Base-by-base conservation (phyloP, 2,113 vertebrate genomes). In the Xenopus laevis region DNA sequence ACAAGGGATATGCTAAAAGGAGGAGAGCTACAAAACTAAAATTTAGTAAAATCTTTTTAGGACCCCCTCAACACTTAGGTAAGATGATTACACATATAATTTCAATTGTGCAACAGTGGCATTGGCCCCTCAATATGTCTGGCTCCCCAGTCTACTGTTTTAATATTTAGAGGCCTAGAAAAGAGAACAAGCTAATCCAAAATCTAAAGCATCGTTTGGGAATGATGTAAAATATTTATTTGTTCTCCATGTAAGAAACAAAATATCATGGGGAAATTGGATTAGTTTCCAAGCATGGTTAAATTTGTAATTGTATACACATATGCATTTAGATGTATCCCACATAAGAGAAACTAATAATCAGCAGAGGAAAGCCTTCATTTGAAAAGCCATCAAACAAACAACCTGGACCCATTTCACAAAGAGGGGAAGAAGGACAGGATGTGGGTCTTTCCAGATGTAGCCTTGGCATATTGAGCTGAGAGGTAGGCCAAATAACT, bases 371-470 rank as follows among this genome's bases (percentile, higher is more conserved):
- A 53, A 62, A 27, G 45, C 46, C 27, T 63, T 71, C 62, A 63
- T 71, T 47, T 63, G 58, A 71, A 63, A 71, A 30, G 46, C 27
- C 46, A 71, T 71, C 70, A 71, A 71, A 71, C 70, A 71, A 71
- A 71, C 60, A 52, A 71, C 45, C 70, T 71, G 70, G 59, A 63
- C 33, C 13, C 20, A 17, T 63, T 71, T 63, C 70, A 50, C 59
- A 71, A 52, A 71, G 46, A 55, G 18, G 58, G 46, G 59, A 52
- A 63, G 59, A 63, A 23, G 59, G n/a, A 50, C 70, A 63, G 70
- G 58, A 62, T 62, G 59, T 71, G 70, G 59, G 69, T 71, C 30
- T 58, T 61, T 71, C 69, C 69, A 71, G 69, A 71, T 71, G 69
- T 23, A 47, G 45, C 58, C 46, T 71, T 55, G 70, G 70, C 70